Conservation (phyloP, 2,113 vertebrate genomes). For the Sphaerodactylus townsendi region DNA sequence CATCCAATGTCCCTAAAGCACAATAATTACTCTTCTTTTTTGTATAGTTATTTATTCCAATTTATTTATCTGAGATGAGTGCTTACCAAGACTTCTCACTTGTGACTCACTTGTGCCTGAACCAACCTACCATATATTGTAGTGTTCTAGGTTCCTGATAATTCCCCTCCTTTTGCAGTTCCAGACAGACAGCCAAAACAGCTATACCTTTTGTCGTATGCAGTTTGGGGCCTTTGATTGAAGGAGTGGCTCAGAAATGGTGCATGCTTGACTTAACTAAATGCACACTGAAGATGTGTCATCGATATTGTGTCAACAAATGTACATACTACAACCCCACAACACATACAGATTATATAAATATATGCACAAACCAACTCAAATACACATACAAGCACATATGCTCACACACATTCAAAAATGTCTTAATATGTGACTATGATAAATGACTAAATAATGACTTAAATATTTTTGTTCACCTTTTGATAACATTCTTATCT, state of each 20-base stretch:
- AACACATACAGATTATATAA: not conserved
- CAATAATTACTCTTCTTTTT: not conserved
- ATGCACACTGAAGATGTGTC: not conserved
- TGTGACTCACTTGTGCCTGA: not conserved
- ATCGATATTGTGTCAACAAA: not conserved
- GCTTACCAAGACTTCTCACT: not conserved
- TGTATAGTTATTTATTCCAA: not conserved
- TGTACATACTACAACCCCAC: not conserved
- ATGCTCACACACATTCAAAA: not conserved
- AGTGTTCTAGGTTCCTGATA: not conserved
- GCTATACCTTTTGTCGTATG: not conserved
- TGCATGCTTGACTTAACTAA: not conserved
- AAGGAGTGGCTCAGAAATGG: not conserved
- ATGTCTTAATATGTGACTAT: not conserved
- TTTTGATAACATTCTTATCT: conserved; percentile 89
- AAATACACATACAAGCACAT: not conserved
- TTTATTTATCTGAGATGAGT: not conserved
- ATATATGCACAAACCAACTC: conserved; percentile 4
- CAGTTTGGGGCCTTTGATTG: not conserved
- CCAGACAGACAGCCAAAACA: not conserved
- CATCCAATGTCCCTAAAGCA: not conserved
- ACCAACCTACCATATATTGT: not conserved
- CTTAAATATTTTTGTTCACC: conserved; percentile 77
- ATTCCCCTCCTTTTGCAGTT: not conserved
- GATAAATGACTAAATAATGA: conserved; percentile 19